Evolutionary conservation across 1,140 invertebrate species (phyloP), one percentile per base, ranked within the genome.

Genomic region (Drosophila kikkawai): DNA sequence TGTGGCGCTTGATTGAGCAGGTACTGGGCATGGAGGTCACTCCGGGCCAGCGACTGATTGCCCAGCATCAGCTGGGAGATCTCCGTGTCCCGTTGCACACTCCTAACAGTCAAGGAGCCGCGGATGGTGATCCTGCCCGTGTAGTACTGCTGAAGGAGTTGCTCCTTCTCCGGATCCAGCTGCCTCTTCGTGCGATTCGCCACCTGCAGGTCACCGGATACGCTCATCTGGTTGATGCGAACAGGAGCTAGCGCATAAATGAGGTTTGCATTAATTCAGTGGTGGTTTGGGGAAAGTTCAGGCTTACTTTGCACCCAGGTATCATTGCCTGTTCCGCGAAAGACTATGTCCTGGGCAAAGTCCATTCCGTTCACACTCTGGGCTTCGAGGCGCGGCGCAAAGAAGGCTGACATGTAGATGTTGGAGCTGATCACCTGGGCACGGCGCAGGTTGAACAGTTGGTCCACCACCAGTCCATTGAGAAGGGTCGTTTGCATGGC

Each of bases 321-420:
- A n/a, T 82, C 64, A 8, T 68, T 71, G 55, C 26, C 39, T 3
- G 19, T 1, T 1, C 77, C 85, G 1, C 86, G 76, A 26, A 80
- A 79, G 0, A 91, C 79, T 19, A 92, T 65, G 32, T 92, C 91
- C 26, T 87, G 45, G 42, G 76, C 76, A 66, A 92, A 92, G 67
- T 91, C 56, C 13, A 92, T 53, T 1, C 74, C 80, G 66, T 92
- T 92, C 0, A 92, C 69, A 0, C 32, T 34, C 7, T 61, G 56
- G 7, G 83, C 91, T 7, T 91, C 75, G 39, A 92, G 41, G 13
- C 78, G 70, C 7, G 73, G 45, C 2, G 58, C 85, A 58, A 67
- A 82, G 41, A 92, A 91, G 1, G 80, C 74, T 1, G 85, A 87
- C 79, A 92, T 91, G 15, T 53, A 69, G 2, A 92, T 68, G 29